Conservation (phyloP, 2,797 vertebrate genomes). For the Gallinago nigripennis region DNA sequence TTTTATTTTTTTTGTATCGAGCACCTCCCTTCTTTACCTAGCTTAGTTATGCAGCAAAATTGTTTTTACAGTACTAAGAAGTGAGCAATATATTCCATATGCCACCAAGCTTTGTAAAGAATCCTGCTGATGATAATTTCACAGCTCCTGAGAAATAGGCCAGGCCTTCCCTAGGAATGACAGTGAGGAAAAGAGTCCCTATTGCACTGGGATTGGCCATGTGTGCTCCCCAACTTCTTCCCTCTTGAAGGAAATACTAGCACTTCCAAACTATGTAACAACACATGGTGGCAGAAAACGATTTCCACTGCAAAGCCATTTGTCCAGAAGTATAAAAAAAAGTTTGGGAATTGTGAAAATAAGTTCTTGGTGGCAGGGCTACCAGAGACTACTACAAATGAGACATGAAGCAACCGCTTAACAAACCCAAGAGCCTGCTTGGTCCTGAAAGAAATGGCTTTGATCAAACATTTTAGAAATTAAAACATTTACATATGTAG, state of each 20-base stretch:
- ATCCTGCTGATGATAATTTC: constrained; percentile 59
- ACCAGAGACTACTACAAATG: constrained; percentile 8
- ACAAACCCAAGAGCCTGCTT: neutral
- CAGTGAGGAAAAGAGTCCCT: neutral
- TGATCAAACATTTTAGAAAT: neutral
- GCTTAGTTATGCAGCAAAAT: constrained; percentile 61
- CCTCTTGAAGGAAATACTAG: constrained; percentile 22
- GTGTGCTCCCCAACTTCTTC: constrained; percentile 27
- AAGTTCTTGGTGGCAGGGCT: constrained; percentile 33
- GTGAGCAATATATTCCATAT: constrained; percentile 65
- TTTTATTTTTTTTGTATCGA: neutral
- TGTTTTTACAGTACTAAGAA: constrained; percentile 55
- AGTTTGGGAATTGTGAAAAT: constrained; percentile 51
- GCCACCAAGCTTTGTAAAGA: constrained; percentile 69
- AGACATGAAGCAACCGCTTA: neutral
- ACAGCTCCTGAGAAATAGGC: constrained; percentile 63
- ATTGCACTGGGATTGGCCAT: constrained; percentile 3
- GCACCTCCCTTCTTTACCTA: constrained; percentile 70
- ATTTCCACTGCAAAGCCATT: constrained; percentile 31
- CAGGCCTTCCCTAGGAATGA: constrained; percentile 30
- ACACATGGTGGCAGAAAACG: constrained; percentile 18
- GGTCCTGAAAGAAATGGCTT: neutral
- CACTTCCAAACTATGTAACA: neutral
- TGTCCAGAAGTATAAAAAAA: constrained; percentile 34
- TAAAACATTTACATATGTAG: neutral